Percentiles rank a stretch among this genome's conserved stretches.
phyloP scores from a whole-genome alignment of 2,113 vertebrate genomes.

The Nothoprocta pentlandii region DNA sequence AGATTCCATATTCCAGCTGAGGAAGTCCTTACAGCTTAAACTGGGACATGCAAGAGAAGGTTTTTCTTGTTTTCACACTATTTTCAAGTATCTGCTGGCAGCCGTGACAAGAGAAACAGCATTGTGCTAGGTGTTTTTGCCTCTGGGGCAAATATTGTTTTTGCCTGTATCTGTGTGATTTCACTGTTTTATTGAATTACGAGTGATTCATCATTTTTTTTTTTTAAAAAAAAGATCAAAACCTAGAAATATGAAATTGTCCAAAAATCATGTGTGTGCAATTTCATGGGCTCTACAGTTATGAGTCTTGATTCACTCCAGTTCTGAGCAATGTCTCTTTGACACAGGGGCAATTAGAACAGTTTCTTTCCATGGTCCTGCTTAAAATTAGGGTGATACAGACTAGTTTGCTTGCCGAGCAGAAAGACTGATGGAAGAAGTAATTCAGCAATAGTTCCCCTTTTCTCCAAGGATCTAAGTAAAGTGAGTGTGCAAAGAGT shows the following conservation, averaged over 20 bases:
- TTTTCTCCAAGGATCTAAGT: background rate
- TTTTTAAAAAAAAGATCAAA: background rate
- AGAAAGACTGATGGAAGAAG: background rate
- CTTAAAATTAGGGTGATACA: background rate
- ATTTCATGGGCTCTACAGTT: background rate
- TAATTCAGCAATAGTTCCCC: background rate
- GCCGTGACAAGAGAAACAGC: background rate
- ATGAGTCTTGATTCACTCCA: background rate
- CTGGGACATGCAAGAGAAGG: background rate
- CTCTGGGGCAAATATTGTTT: background rate
- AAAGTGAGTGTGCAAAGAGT: background rate
- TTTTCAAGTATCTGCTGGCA: accelerated
- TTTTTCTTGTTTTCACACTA: background rate
- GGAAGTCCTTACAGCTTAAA: background rate
- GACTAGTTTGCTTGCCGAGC: background rate
- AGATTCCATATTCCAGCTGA: background rate
- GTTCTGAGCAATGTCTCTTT: background rate
- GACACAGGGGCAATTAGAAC: background rate
- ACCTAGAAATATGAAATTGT: background rate
- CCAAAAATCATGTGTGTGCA: background rate
- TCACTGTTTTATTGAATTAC: background rate
- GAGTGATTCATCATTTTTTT: background rate
- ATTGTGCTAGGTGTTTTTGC: background rate
- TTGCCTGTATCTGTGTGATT: background rate
- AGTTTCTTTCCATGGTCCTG: background rate